phyloP scores from a whole-genome alignment of 2,888 invertebrate genomes.

The Priocnemis perturbator region DNA sequence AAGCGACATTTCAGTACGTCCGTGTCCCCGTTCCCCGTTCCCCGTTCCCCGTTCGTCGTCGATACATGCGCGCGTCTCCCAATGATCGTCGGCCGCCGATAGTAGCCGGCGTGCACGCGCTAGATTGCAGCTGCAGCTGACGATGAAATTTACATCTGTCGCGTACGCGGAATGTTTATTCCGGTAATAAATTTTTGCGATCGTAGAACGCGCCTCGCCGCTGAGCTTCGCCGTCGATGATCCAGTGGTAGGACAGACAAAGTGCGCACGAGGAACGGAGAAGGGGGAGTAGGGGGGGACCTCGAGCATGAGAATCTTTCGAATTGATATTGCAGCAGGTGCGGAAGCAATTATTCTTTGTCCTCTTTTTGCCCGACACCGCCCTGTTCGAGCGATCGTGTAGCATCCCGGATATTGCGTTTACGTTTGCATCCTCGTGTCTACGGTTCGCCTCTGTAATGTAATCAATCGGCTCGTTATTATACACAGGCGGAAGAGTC shows the following conservation, averaged over 20 bases:
- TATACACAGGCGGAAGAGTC: too few relatives aligned
- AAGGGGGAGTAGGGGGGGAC: constrained; percentile 8
- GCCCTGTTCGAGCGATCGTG: too few relatives aligned
- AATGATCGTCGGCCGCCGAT: constrained; percentile 17
- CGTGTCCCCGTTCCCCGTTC: too few relatives aligned
- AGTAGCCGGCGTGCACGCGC: constrained; percentile 1
- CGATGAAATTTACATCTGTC: constrained; percentile 48
- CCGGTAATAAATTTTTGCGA: constrained; percentile 36
- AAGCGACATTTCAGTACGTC: background rate
- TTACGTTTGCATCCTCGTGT: too few relatives aligned
- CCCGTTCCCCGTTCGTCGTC: background rate
- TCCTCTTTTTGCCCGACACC: too few relatives aligned
- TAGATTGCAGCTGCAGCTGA: constrained; percentile 43
- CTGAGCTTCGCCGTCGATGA: constrained; percentile 12
- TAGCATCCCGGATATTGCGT: too few relatives aligned
- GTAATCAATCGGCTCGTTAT: too few relatives aligned
- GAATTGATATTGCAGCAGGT: constrained; percentile 21
- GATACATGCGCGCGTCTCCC: constrained; percentile 1
- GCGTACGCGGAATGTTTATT: constrained; percentile 37
- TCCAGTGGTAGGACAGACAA: constrained; percentile 12
- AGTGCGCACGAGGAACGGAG: constrained; percentile 6
- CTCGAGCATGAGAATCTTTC: constrained; percentile 7
- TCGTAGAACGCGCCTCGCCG: constrained; percentile 14
- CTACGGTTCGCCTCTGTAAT: too few relatives aligned
- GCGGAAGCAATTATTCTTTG: background rate